A percentile compares a stretch with the other conserved stretches of the same genome.
phyloP scores from a whole-genome alignment of 2,888 invertebrate genomes.

The Gari tellinella region DNA sequence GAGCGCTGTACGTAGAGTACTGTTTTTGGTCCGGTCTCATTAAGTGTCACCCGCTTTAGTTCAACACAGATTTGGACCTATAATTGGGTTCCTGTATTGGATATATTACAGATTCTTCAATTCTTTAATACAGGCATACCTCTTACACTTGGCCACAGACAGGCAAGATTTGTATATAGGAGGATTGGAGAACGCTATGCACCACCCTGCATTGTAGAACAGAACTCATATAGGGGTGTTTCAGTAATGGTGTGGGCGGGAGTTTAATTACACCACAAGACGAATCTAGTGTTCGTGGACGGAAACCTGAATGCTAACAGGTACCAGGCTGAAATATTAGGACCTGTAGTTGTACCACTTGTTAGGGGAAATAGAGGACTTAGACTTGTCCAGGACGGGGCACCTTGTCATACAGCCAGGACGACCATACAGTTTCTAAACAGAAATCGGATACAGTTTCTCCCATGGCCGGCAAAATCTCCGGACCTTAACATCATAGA shows the following conservation, averaged over 20 bases:
- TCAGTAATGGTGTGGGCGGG: conserved; percentile 21
- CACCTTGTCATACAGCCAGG: neutral
- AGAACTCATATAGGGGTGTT: neutral
- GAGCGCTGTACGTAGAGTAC: no score
- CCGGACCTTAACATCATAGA: conserved; percentile 24
- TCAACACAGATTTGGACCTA: no score
- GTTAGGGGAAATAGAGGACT: neutral
- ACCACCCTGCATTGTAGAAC: neutral
- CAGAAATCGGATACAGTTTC: neutral
- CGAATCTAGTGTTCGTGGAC: conserved; percentile 6
- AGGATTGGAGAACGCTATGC: no score
- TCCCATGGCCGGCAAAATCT: conserved; percentile 15
- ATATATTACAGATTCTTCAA: no score
- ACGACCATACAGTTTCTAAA: neutral
- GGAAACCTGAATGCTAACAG: conserved; percentile 14
- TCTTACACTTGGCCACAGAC: no score
- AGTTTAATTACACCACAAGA: conserved; percentile 9
- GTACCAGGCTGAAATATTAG: conserved; percentile 22
- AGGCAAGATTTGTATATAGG: no score
- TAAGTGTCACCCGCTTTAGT: no score
- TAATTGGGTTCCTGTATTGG: no score
- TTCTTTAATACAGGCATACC: no score
- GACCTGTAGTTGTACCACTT: conserved; percentile 18
- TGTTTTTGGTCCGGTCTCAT: no score
- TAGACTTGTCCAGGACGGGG: neutral